Evolutionary conservation across 2,113 vertebrate genomes (phyloP), one percentile per base, ranked within the genome.

Genomic region (Siphamia tubifer): DNA sequence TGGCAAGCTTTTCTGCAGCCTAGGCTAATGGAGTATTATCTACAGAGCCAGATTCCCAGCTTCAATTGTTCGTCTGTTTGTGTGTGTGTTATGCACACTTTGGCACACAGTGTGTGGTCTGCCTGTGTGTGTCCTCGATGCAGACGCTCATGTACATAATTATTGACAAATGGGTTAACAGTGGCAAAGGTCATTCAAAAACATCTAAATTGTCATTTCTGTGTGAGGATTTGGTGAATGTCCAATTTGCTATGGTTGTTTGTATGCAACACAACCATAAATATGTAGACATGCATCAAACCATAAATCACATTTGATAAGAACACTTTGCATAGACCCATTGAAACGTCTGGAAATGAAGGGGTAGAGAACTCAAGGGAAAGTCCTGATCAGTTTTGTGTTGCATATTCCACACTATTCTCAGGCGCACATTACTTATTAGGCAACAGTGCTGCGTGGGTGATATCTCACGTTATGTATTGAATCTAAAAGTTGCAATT

Each of bases 11-110:
- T 81, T 81, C 76, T 85, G 78, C 79, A 88, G 85, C 84, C 84
- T 72, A 48, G 86, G 77, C 90, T 93, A 93, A 92, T 92, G 89
- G 90, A 91, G 89, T 79, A 87, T 91, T 91, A 90, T 90, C 81
- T 77, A 53, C 75, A 52, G 79, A 83, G 89, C 89, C 90, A 90
- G 87, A 86, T 92, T 92, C 87, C 88, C 88, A 89, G 85, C 78
- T 84, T 77, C 74, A 74, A 74, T 74, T 83, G 64, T 81, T 65
- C 75, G 69, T 76, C 73, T 75, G 65, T 70, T 38, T 84, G 61
- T 79, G 61, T 76, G 42, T 48, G 74, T 81, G 62, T 82, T 70
- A 78, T 86, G 81, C 78, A 77, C 53, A 21, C 77, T 85, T 87
- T 80, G 78, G 80, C 73, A 66, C 81, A 31, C 72, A 77, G 82